Evolutionary conservation across 1,140 invertebrate species (phyloP).

Genomic region (Zaprionus lachaisei): DNA sequence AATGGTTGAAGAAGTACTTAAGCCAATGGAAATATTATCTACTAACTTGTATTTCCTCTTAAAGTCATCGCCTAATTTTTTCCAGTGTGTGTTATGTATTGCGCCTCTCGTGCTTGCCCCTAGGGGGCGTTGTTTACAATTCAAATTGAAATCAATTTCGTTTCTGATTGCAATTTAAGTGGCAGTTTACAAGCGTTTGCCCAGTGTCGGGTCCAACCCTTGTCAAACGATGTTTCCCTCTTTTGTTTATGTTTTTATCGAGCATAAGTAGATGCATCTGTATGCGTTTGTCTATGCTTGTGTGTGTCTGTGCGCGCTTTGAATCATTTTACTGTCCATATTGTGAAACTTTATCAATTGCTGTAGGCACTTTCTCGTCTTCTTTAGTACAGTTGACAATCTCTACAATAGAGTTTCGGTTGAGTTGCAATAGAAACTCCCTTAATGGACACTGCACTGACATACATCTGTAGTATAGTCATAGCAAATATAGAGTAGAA

Average conservation of each 20-base stretch:
- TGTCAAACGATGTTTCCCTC: slow-evolving; percentile 25
- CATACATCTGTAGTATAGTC: too few relatives aligned
- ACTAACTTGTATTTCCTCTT: too few relatives aligned
- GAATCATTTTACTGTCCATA: slow-evolving; percentile 56
- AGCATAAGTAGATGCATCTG: slow-evolving; percentile 27
- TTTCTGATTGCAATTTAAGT: slow-evolving; percentile 76
- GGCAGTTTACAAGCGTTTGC: slow-evolving; percentile 56
- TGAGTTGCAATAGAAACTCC: neutral
- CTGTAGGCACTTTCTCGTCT: slow-evolving; percentile 10
- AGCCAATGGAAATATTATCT: too few relatives aligned
- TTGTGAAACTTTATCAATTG: slow-evolving; percentile 50
- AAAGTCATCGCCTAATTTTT: neutral
- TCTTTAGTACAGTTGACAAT: neutral
- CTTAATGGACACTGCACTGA: neutral
- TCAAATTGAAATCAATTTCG: slow-evolving; percentile 78
- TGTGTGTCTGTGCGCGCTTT: slow-evolving; percentile 38
- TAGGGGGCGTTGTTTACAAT: slow-evolving; percentile 58
- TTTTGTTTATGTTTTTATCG: slow-evolving; percentile 58
- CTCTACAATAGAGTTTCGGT: neutral
- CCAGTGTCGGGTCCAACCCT: slow-evolving; percentile 29
- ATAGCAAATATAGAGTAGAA: too few relatives aligned
- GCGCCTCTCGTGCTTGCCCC: neutral
- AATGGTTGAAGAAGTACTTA: too few relatives aligned
- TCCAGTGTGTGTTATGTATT: slow-evolving; percentile 22
- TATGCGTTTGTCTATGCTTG: slow-evolving; percentile 20